Conservation (phyloP, 2,797 vertebrate genomes). For the Eulemur mongoz region DNA sequence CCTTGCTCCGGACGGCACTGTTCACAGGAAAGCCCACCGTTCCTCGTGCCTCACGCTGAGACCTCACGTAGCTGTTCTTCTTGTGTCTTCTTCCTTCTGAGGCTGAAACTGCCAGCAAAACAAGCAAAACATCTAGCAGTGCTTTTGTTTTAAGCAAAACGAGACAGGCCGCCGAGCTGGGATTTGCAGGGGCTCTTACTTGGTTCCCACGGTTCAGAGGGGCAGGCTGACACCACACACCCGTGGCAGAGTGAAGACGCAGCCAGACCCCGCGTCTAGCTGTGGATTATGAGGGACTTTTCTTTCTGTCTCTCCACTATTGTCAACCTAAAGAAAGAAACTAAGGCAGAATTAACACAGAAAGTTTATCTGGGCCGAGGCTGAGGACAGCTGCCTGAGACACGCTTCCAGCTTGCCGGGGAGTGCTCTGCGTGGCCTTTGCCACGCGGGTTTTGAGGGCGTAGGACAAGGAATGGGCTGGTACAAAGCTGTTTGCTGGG, state of each 20-base stretch:
- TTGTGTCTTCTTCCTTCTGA: not conserved
- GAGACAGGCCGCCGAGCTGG: not conserved
- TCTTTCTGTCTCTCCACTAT: not conserved
- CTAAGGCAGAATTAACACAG: not conserved
- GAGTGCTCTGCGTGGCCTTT: too few relatives aligned
- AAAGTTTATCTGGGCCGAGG: not conserved
- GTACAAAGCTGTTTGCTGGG: not conserved
- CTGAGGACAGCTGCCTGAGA: not conserved
- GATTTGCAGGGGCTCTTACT: too few relatives aligned
- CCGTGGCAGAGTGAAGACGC: fast-evolving
- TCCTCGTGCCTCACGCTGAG: not conserved
- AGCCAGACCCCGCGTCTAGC: not conserved
- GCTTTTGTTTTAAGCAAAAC: not conserved
- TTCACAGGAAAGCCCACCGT: not conserved
- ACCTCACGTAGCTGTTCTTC: not conserved
- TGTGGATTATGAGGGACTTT: not conserved
- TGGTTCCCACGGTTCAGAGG: too few relatives aligned
- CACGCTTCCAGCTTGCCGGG: not conserved
- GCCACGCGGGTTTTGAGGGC: not conserved
- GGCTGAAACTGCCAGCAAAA: not conserved
- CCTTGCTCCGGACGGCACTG: fast-evolving
- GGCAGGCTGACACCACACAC: fast-evolving
- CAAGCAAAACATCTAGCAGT: not conserved
- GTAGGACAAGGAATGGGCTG: not conserved
- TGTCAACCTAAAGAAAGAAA: not conserved